Conservation (phyloP, 2,797 vertebrate genomes). For the Anniella stebbinsi region DNA sequence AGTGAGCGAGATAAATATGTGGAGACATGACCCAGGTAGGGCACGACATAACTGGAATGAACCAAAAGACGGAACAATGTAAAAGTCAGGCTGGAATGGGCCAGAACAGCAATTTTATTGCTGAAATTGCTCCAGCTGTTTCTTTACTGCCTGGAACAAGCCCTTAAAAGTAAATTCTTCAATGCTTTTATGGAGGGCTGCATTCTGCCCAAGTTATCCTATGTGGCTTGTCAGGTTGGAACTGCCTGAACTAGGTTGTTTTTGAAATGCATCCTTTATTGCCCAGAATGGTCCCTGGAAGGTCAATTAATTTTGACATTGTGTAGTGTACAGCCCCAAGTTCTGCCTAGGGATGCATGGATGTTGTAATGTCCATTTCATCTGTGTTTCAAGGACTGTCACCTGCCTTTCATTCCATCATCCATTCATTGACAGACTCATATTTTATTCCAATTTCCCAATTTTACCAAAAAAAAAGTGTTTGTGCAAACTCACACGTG, state of each 20-base stretch:
- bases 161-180: neutral
- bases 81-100: neutral
- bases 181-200: neutral
- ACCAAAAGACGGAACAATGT: neutral
- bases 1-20: neutral
- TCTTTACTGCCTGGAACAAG: neutral
- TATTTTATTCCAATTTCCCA: too few species aligned
- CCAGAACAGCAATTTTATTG: neutral
- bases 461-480: too few species aligned
- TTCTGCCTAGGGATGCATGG: neutral
- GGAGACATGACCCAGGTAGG: neutral
- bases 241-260: too few species aligned
- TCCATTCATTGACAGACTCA: too few species aligned
- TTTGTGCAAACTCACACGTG: too few species aligned
- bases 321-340: neutral
- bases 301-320: too few species aligned
- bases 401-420: too few species aligned
- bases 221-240: neutral
- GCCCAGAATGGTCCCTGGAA: too few species aligned
- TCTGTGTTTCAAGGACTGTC: too few species aligned
- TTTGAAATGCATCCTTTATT: neutral
- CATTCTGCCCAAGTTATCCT: neutral
- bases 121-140: neutral
- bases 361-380: too few species aligned
- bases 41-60: neutral